A percentile compares a stretch with the other conserved stretches of the same genome.
These are phyloP conservation scores for Apis mellifera DNA, from an alignment of 1,140 invertebrate genomes.

Conservation along the genomic window Amel_HAv3.1 CM009938.2:2750001-2750500, in stretches of 20 bases:
- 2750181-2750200: no score
- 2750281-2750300: background rate
- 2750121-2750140: background rate
- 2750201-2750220: no score
- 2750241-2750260: background rate
- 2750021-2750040: no score
- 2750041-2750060: no score
- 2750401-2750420: slow-evolving; percentile 50
- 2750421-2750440: background rate
- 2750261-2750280: background rate
- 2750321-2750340: background rate
- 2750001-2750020: no score
- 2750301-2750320: background rate
- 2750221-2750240: no score
- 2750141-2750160: background rate
- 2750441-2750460: background rate
- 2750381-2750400: slow-evolving; percentile 41
- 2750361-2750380: slow-evolving; percentile 33
- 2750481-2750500: background rate
- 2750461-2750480: no score
- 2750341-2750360: background rate
- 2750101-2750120: background rate
- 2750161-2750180: background rate
- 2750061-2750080: background rate
- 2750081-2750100: background rate